A percentile compares a stretch with the other conserved stretches of the same genome.
phyloP scores from a whole-genome alignment of 2,113 vertebrate species.

The Onychostoma macrolepis region DNA sequence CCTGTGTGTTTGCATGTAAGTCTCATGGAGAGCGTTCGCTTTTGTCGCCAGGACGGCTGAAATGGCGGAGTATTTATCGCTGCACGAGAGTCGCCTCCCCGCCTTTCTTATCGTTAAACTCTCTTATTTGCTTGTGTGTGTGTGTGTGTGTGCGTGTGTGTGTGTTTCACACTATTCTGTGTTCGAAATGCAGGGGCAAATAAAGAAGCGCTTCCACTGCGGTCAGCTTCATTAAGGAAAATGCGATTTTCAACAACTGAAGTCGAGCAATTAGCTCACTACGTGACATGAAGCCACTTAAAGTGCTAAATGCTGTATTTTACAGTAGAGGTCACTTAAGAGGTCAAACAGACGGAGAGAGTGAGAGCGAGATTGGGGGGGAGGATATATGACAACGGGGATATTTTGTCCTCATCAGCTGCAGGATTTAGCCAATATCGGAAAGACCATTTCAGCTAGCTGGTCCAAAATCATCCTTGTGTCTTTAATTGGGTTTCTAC shows the following conservation, averaged over 20 bases:
- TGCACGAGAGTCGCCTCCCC: conserved; percentile 62
- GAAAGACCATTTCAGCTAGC: conserved; percentile 50
- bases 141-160: background rate
- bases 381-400: conserved; percentile 44
- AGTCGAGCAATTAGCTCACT: conserved; percentile 67
- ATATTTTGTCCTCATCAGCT: conserved; percentile 58
- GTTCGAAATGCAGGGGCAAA: conserved; percentile 16
- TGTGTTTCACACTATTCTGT: conserved; percentile 28
- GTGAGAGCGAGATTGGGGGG: conserved; percentile 4
- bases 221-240: conserved; percentile 33
- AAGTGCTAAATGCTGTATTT: conserved; percentile 64
- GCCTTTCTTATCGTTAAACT: conserved; percentile 28
- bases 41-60: conserved; percentile 65
- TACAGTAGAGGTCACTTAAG: conserved; percentile 58
- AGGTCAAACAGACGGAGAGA: conserved; percentile 57
- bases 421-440: conserved; percentile 60
- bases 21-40: conserved; percentile 66
- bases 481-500: conserved; percentile 51
- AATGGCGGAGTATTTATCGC: conserved; percentile 76
- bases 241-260: conserved; percentile 40
- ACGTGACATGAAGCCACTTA: conserved; percentile 64
- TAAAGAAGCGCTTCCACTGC: conserved; percentile 5
- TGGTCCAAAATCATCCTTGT: conserved; percentile 58
- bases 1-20: conserved; percentile 75
- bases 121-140: conserved; percentile 19